Evolutionary conservation across 2,888 invertebrate species (phyloP).

Genomic region (Ormyrus thymus): DNA sequence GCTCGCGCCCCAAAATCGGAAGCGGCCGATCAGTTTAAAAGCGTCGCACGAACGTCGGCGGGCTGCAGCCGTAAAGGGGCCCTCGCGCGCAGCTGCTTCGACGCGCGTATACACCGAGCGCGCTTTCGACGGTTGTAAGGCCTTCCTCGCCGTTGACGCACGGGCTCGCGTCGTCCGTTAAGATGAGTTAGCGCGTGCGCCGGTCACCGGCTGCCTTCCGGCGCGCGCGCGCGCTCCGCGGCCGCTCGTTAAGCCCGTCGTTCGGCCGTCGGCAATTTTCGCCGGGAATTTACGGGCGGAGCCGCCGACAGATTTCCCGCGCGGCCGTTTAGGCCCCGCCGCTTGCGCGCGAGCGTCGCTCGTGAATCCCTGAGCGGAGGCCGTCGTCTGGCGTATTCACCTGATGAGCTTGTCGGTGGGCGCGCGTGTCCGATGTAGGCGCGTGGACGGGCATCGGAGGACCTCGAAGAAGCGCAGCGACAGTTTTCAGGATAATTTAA

Average conservation of each 20-base stretch:
- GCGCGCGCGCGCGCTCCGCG: not conserved
- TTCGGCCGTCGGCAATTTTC: slow-evolving; percentile 23
- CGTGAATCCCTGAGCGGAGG: not conserved
- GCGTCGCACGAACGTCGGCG: slow-evolving; percentile 9
- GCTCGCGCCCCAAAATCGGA: too few relatives aligned
- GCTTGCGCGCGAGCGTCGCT: not conserved
- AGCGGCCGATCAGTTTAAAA: slow-evolving; percentile 19
- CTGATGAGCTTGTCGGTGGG: too few relatives aligned
- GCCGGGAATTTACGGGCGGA: slow-evolving; percentile 15
- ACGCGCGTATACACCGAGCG: slow-evolving; percentile 16
- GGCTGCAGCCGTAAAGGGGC: slow-evolving; percentile 5
- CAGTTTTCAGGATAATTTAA: too few relatives aligned
- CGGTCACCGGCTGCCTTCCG: slow-evolving; percentile 10
- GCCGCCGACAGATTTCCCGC: slow-evolving; percentile 26
- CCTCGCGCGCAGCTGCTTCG: too few relatives aligned
- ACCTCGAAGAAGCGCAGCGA: too few relatives aligned
- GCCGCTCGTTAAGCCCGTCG: slow-evolving; percentile 31
- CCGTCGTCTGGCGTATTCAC: not conserved
- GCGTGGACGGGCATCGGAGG: too few relatives aligned
- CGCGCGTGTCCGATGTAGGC: too few relatives aligned
- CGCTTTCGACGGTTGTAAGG: slow-evolving; percentile 1
- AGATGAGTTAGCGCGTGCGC: slow-evolving; percentile 35
- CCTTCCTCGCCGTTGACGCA: not conserved
- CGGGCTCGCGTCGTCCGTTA: not conserved
- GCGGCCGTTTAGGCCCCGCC: not conserved